These are phyloP conservation scores for Sesamia nonagrioides DNA, from an alignment of 1,140 invertebrate genomes.

Conservation along the genomic window DNA sequence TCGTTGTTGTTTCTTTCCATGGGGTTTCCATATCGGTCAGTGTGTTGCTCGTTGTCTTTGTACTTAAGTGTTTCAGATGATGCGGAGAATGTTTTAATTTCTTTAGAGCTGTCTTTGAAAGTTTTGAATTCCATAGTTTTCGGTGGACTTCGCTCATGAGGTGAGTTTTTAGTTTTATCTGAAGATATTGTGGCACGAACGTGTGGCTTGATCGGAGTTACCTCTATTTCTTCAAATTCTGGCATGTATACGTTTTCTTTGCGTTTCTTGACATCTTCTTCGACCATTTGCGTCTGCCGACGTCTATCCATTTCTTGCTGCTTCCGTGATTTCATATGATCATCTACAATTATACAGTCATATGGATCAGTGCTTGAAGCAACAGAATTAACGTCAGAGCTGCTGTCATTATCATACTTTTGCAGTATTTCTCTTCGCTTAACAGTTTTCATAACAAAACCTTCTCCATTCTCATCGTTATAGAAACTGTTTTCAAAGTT, in stretches of 20 bases:
- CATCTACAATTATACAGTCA: conserved; percentile 92
- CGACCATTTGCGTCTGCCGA: conserved; percentile 73
- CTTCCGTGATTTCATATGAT: conserved; percentile 90
- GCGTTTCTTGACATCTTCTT: conserved; percentile 82
- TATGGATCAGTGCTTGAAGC: conserved; percentile 91
- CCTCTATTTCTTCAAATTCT: conserved; percentile 85
- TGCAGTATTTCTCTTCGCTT: conserved; percentile 91
- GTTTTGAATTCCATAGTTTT: conserved; percentile 86
- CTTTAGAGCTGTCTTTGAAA: conserved; percentile 86
- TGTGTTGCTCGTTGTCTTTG: conserved; percentile 80
- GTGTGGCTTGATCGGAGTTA: conserved; percentile 85
- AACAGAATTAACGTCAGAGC: conserved; percentile 89
- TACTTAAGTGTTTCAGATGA: conserved; percentile 85
- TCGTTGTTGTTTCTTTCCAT: conserved; percentile 79
- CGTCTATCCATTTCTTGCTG: conserved; percentile 87
- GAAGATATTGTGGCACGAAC: conserved; percentile 79
- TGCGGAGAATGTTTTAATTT: conserved; percentile 86
- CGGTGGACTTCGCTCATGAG: conserved; percentile 76
- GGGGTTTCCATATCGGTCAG: conserved; percentile 80
- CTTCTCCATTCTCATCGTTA: conserved; percentile 89
- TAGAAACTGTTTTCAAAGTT: conserved; percentile 89
- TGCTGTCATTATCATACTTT: conserved; percentile 90
- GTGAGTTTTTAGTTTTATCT: conserved; percentile 80
- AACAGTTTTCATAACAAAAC: conserved; percentile 90
- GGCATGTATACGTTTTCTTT: conserved; percentile 85